Base-by-base conservation (phyloP, 2,888 invertebrate species). In the Orchestes rusci region DNA sequence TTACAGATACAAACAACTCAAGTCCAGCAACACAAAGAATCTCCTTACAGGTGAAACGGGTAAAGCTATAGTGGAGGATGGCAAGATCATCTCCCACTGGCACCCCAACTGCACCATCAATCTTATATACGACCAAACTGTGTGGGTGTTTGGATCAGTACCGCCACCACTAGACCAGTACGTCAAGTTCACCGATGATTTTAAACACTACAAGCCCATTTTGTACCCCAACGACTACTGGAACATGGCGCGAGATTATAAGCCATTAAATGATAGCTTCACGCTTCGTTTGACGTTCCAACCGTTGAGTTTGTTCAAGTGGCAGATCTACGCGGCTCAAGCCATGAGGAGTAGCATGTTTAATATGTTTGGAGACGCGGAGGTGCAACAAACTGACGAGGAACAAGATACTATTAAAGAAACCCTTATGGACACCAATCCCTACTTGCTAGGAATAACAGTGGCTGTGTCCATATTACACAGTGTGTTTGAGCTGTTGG, bases 321-420 rank as follows among this genome's bases (percentile, higher is more conserved):
- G 95, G 94, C 99, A 99, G 70, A 70, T 99, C 57, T 99, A 97
- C 67, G 89, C 94, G 2, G 94, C 97, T 4, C 99, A 99, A 67
- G 82, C 86, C 23, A 91, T 93, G 88, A 77, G 88, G 56, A 56
- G 55, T 40, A 88, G 84, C 61, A 88, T 89, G 67, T 86, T 92
- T 79, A 76, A 74, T 51, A 68, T 83, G 50, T 71, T 81, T 52
- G 82, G 81, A 1, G 84, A 81, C 42, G 77, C 73, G 28, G 73
- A 82, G 53, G 45, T 43, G 1, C 86, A 88, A 57, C 92, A 94
- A 57, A 80, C 81, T 45, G 89, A 89, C 61, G 85, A 84, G 53
- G 89, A 91, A 60, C 90, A 91, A 64, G 91, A 92, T 63, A 86
- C 88, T 4, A 72, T 92, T 2, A 92, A 95, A 70, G 94, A 95